Base-by-base conservation (phyloP, 2,113 vertebrate species). In the Herpetotheres cachinnans region DNA sequence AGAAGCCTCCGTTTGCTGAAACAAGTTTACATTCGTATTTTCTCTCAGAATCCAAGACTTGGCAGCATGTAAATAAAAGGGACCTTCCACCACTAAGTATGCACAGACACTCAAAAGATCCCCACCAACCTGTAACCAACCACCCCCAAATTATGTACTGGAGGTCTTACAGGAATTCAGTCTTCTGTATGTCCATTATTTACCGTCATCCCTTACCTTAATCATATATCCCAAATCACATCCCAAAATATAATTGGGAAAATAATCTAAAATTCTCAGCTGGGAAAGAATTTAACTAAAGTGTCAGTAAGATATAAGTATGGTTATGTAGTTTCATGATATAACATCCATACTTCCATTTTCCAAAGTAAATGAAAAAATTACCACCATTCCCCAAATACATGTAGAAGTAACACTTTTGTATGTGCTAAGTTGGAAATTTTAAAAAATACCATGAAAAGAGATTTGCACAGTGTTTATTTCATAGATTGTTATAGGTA, bases 301-400 rank as follows among this genome's bases (percentile, higher is more conserved):
- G 10, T 7, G 14, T 62, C 4, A 36, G 4, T 6, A n/a, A 74
- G 16, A 13, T 44, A 1, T 10, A 13, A 2, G 20, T 8, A n/a
- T 24, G 17, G 26, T 16, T n/a, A 32, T 4, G 22, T 4, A 42
- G 8, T 42, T 59, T 52, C 50, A 52, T 24, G 50, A 49, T 0
- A 26, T 6, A 58, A 63, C 2, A 85, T 8, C 44, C 19, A 8
- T 9, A 36, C 19, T 40, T 74, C 14, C 10, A 8, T 58, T 71
- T 92, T 42, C 12, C 40, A 63, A 79, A 66, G 36, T 8, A 38
- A 66, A 34, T 19, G 16, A 32, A 72, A 86, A 71, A 82, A n/a
- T 7, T 5, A 38, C 4, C 32, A 26, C 9, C 11, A 2, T 44
- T 30, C 46, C 65, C 54, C 58, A 61, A 36, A 47, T 4, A n/a